A percentile compares a stretch with the other conserved stretches of the same genome.
These are phyloP conservation scores for Phyllostomus discolor DNA, from an alignment of 2,113 vertebrate genomes.

Conservation along the genomic window DNA sequence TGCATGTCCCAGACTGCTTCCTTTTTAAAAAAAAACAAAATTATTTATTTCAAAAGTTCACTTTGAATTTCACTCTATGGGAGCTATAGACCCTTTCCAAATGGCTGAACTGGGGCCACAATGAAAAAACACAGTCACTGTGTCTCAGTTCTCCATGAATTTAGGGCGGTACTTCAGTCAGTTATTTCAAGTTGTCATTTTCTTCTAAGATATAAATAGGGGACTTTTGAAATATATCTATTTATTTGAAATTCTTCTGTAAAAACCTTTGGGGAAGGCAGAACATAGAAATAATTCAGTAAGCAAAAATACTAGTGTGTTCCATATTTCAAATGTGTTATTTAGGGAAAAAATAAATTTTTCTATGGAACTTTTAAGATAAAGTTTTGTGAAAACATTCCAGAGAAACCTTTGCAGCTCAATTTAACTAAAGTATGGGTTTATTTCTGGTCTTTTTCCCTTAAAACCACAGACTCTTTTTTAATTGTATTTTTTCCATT, in stretches of 20 bases:
- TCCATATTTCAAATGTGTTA: constrained; percentile 9
- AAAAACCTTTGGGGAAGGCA: not conserved
- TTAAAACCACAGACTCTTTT: not conserved
- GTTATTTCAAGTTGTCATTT: not conserved
- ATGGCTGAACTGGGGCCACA: not conserved
- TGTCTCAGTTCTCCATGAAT: not conserved
- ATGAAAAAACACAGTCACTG: not conserved
- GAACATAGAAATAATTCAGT: not conserved
- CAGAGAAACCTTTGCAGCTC: not conserved
- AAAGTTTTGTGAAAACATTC: not conserved
- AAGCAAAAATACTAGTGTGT: not conserved
- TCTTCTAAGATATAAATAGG: not conserved
- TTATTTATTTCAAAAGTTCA: not conserved
- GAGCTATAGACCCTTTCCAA: not conserved
- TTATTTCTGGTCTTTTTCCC: not conserved
- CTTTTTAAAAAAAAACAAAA: not conserved
- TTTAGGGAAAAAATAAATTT: not conserved
- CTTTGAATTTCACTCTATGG: not conserved
- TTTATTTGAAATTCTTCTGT: not conserved
- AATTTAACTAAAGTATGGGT: not conserved
- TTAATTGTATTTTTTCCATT: too few relatives aligned
- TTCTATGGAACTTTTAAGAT: not conserved
- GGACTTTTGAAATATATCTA: not conserved
- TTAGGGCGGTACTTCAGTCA: not conserved
- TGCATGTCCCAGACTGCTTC: not conserved